Evolutionary conservation across 2,888 invertebrate species (phyloP).

Genomic region (Eurytoma californica): DNA sequence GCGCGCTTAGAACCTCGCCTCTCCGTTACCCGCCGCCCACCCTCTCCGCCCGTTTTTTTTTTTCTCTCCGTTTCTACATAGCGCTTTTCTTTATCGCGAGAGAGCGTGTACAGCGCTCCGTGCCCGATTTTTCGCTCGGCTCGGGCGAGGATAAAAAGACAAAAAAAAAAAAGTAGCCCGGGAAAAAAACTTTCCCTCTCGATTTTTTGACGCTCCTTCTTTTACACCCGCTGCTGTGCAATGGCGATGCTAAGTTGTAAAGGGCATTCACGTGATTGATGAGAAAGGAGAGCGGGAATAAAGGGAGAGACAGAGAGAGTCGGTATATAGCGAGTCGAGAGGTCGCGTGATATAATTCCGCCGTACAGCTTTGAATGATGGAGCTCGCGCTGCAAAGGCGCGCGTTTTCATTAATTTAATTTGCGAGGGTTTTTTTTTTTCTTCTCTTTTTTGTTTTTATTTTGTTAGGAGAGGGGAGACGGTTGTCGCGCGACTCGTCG

Average conservation of each 20-base stretch:
- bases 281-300: not conserved
- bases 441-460: not conserved
- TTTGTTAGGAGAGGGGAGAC: not conserved
- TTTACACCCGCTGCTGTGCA: not conserved
- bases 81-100: not conserved
- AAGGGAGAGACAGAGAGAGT: too few relatives aligned
- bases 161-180: not conserved
- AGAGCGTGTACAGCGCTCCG: not conserved
- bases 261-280: slow-evolving; percentile 34
- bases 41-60: not conserved
- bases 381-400: not conserved
- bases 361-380: slow-evolving; percentile 22
- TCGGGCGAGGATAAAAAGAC: too few relatives aligned
- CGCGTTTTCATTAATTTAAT: slow-evolving; percentile 37
- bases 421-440: slow-evolving; percentile 11
- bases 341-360: slow-evolving; percentile 7
- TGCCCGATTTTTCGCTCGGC: slow-evolving; percentile 5
- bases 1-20: slow-evolving; percentile 15
- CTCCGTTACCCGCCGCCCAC: not conserved
- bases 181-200: not conserved
- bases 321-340: too few relatives aligned
- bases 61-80: not conserved
- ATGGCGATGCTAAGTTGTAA: not conserved
- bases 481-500: not conserved
- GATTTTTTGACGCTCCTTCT: not conserved